Evolutionary conservation across 1,140 invertebrate species (phyloP).

Genomic region (Drosophila pallidifrons): DNA sequence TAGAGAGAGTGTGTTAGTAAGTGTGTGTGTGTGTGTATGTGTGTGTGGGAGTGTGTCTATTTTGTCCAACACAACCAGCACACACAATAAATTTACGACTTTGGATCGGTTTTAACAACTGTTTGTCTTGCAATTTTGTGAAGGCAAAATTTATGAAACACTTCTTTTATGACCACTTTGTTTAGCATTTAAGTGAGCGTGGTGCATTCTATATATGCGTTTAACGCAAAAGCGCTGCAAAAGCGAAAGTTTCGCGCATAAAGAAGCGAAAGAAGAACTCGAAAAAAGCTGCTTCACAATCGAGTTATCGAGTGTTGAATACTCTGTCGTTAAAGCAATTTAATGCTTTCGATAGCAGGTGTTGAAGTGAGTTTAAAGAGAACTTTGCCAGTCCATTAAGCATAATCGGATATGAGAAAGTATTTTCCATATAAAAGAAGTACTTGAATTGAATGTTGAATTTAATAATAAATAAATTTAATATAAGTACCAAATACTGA

Average conservation of each 20-base stretch:
- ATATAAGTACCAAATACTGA: no score
- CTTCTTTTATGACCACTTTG: conserved; percentile 64
- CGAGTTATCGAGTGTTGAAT: neutral
- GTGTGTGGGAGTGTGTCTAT: conserved; percentile 49
- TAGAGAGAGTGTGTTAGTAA: neutral
- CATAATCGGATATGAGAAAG: no score
- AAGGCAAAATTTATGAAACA: conserved; percentile 62
- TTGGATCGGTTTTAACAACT: conserved; percentile 71
- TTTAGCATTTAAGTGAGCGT: conserved; percentile 46
- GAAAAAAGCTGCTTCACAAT: neutral
- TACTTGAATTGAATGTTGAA: no score
- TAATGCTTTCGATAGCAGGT: no score
- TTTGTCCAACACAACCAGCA: conserved; percentile 18
- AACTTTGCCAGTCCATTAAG: no score
- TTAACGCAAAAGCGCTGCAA: conserved; percentile 3
- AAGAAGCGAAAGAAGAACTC: neutral
- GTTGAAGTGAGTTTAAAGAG: no score
- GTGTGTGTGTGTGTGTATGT: conserved; percentile 13
- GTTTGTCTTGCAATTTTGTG: conserved; percentile 71
- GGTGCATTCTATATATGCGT: neutral
- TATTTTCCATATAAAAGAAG: no score
- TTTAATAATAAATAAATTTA: no score
- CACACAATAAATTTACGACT: conserved; percentile 62
- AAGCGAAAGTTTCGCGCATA: conserved; percentile 5
- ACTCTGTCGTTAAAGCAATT: neutral